A percentile compares a stretch with the other conserved stretches of the same genome.
These are phyloP conservation scores for Uloborus diversus DNA, from an alignment of 1,140 invertebrate genomes.

Conservation along the genomic window DNA sequence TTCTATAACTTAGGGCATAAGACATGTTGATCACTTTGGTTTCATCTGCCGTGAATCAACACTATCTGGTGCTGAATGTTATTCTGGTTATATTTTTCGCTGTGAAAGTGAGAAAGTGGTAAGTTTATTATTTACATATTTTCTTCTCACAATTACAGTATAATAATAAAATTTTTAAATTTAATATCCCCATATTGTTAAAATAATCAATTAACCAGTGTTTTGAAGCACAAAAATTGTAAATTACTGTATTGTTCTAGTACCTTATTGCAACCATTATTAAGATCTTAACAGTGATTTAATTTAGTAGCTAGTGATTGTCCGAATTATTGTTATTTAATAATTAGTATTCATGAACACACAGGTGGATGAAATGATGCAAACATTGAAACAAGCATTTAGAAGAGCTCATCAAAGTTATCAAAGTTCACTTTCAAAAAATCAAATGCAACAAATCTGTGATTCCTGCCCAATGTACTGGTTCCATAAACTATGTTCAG, in stretches of 20 bases:
- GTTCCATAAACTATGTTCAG: constrained; percentile 87
- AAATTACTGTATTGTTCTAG: constrained; percentile 74
- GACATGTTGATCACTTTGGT: constrained; percentile 87
- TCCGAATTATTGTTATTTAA: too few species aligned
- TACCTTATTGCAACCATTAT: constrained; percentile 73
- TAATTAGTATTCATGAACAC: too few species aligned
- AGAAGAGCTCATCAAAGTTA: constrained; percentile 72
- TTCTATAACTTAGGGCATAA: too few species aligned
- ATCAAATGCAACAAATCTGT: constrained; percentile 67
- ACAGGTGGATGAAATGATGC: constrained; percentile 69
- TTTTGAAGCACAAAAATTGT: too few species aligned
- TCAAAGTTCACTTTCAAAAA: constrained; percentile 62
- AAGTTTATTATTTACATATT: neutral
- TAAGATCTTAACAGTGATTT: neutral
- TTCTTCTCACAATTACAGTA: neutral
- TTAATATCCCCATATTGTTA: too few species aligned
- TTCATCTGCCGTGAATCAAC: constrained; percentile 68
- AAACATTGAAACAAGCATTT: constrained; percentile 85
- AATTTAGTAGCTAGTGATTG: too few species aligned
- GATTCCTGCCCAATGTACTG: constrained; percentile 96
- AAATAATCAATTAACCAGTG: too few species aligned
- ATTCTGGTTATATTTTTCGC: constrained; percentile 88
- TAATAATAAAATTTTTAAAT: constrained; percentile 63
- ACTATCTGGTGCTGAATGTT: constrained; percentile 68
- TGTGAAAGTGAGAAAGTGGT: constrained; percentile 78